A percentile compares a stretch with the other conserved stretches of the same genome.
phyloP scores from a whole-genome alignment of 2,888 invertebrate genomes.

The Gisinianus flammeolus region DNA sequence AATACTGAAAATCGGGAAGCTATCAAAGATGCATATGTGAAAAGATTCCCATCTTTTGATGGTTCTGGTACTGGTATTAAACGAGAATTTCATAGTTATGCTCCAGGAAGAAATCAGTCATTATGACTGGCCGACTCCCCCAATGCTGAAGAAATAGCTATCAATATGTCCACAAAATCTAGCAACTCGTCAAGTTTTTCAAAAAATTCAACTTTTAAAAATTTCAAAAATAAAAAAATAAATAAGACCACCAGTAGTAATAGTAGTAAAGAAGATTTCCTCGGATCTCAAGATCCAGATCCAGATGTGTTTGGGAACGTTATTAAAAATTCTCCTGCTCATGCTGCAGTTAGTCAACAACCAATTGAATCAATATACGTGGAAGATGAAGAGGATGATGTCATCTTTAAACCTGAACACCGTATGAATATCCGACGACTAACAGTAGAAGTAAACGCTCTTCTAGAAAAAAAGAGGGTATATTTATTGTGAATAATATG shows the following conservation, averaged over 20 bases:
- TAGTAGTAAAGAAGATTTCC: neutral
- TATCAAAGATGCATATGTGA: slow-evolving; percentile 18
- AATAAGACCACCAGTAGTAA: neutral
- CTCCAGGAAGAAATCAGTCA: neutral
- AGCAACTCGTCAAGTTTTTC: neutral
- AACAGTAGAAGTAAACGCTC: slow-evolving; percentile 20
- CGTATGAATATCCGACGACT: slow-evolving; percentile 17
- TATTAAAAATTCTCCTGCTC: neutral
- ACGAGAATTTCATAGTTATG: slow-evolving; percentile 26
- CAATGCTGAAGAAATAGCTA: neutral
- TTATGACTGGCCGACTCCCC: neutral
- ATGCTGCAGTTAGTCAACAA: neutral
- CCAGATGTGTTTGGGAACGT: slow-evolving; percentile 30
- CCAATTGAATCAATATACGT: neutral
- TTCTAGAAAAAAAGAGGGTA: slow-evolving; percentile 30
- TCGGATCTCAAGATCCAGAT: neutral
- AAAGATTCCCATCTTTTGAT: neutral
- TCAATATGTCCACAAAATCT: neutral
- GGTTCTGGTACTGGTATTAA: neutral
- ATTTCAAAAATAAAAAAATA: neutral
- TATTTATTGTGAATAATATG: neutral
- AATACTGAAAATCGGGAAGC: slow-evolving; percentile 3
- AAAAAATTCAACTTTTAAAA: neutral
- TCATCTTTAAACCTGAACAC: neutral
- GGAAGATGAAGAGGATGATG: slow-evolving; percentile 66